Evolutionary conservation across 2,113 vertebrate species (phyloP), one percentile per base, ranked within the genome.

Genomic region (Nothobranchius kuhntae): DNA sequence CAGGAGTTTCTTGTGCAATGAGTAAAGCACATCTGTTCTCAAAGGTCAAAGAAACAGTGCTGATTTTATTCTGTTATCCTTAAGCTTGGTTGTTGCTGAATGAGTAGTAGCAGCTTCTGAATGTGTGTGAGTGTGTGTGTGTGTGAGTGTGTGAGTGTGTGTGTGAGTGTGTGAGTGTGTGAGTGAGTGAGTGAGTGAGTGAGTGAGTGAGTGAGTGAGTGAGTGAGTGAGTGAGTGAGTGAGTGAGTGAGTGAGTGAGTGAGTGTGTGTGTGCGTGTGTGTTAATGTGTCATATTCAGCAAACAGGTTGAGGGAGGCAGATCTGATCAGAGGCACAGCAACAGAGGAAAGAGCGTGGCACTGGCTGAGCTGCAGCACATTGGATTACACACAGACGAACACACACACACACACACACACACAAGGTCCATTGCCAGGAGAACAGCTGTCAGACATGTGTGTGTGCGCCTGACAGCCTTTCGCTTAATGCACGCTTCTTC

Each of bases 321-420:
- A 91, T 91, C 90, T 85, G 89, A 91, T 89, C 87, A 89, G 89
- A 90, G 83, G 89, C 90, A 91, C 90, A 91, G 90, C 90, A 91
- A 91, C 90, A 91, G 90, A 88, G 87, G 81, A 81, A 83, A 78
- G 81, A 85, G 89, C 75, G 82, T 89, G 87, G 88, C 87, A 87
- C 83, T 81, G 87, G 82, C 86, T 86, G 85, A 90, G 83, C 82
- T 87, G 82, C 82, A 84, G 85, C 88, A 84, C 89, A 90, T 81
- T 87, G 83, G 83, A 84, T 88, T 85, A 89, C 81, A 84, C 86
- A 86, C 87, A 87, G 44, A 62, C 74, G 44, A 71, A 78, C 53
- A 21, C 21, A 21, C 21, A 77, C 88, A 84, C 71, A 75, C 66
- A 65, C 69, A 80, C 75, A 53, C 64, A 78, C 56, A 47, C 67